A percentile compares a stretch with the other conserved stretches of the same genome.
Conservation (phyloP, 2,888 invertebrate species). For the Phymatocera aterrima region DNA sequence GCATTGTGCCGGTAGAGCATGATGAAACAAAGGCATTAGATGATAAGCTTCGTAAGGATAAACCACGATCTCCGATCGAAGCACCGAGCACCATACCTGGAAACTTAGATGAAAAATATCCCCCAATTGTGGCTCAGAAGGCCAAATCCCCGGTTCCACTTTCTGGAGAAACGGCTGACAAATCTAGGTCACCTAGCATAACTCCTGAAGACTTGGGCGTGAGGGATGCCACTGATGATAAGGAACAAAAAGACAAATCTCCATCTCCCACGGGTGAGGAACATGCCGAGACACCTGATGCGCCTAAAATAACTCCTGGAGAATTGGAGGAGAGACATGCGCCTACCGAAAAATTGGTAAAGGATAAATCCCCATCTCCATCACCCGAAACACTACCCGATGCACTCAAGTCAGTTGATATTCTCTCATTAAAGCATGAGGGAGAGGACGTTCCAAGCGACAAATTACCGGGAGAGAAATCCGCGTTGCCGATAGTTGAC, state of each 20-base stretch:
- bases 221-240: neutral
- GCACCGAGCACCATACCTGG: neutral
- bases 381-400: neutral
- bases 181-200: neutral
- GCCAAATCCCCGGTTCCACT: neutral
- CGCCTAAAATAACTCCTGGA: conserved; percentile 48
- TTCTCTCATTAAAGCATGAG: neutral
- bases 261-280: conserved; percentile 4
- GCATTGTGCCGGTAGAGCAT: conserved; percentile 32
- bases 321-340: conserved; percentile 1
- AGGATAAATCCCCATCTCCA: conserved; percentile 29
- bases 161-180: conserved; percentile 17
- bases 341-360: conserved; percentile 12
- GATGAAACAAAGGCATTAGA: conserved; percentile 7
- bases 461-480: neutral
- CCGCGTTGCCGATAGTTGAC: neutral
- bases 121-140: neutral
- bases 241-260: conserved; percentile 7
- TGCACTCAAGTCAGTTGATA: neutral
- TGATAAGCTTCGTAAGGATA: neutral
- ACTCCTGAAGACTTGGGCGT: neutral
- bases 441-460: neutral
- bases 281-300: neutral
- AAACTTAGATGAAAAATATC: conserved; percentile 14
- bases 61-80: conserved; percentile 14